Evolutionary conservation across 2,113 vertebrate species (phyloP), one percentile per base, ranked within the genome.

Genomic region (Progne subis): DNA sequence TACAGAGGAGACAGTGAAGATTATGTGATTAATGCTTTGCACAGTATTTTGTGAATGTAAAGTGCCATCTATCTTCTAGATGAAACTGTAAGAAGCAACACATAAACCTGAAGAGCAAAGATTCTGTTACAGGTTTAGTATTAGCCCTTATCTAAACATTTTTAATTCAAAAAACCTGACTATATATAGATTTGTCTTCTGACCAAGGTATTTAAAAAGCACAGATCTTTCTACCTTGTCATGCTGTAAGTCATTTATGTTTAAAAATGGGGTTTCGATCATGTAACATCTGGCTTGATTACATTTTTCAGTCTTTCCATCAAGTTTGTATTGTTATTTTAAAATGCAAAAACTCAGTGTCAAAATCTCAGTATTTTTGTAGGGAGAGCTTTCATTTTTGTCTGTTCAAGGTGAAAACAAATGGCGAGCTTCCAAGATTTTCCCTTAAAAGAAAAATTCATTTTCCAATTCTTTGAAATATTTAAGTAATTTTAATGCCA

Each of bases 11-110:
- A 56, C 81, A 72, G 47, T 41, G 82, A 74, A 69, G 74, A 92
- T 91, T 91, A 49, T n/a, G 57, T 84, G 87, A 95, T 95, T 94
- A 91, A 92, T 79, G 67, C 85, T 86, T 84, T 4, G 1, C 50
- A 2, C 28, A 24, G n/a, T 79, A 85, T 92, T 91, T 86, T 89
- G 86, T 89, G 77, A 94, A 90, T 87, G 77, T 57, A 76, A 96
- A 93, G 82, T 87, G 82, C 75, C 65, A 89, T 87, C 94, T 96
- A 41, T 93, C 92, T 93, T 91, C 92, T 79, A 84, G 89, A 72
- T 82, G 50, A 69, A 90, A 82, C 39, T 46, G 55, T 61, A 87
- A 69, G 17, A 65, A 90, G 63, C 47, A 65, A 74, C 63, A 41
- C 50, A 57, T 55, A 86, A 87, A 85, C 41, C 46, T 52, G 39